Conservation (phyloP, 2,888 invertebrate species). For the Heliconius ismenius region DNA sequence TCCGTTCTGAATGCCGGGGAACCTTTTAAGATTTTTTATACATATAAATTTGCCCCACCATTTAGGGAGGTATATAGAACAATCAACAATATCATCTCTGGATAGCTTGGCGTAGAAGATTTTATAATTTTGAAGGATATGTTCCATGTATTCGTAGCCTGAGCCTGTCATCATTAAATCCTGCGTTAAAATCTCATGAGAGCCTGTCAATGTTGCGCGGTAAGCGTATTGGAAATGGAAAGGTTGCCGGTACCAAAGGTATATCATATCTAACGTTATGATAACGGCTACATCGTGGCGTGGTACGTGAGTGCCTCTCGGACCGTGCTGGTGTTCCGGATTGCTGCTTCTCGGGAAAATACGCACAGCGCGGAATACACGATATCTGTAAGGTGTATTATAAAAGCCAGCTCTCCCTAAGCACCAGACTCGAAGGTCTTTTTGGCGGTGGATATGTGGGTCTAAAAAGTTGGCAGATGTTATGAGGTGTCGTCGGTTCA, state of each 20-base stretch:
- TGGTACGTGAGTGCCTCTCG: conserved; percentile 55
- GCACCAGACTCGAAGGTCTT: conserved; percentile 59
- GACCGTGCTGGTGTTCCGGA: conserved; percentile 64
- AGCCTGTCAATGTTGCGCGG: conserved; percentile 37
- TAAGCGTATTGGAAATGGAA: conserved; percentile 48
- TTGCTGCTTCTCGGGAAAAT: conserved; percentile 56
- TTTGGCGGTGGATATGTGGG: conserved; percentile 50
- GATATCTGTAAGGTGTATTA: conserved; percentile 57
- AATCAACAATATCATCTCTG: conserved; percentile 48
- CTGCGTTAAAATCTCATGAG: neutral
- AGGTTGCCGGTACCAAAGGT: conserved; percentile 44
- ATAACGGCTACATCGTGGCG: conserved; percentile 58
- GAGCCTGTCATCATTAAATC: conserved; percentile 53
- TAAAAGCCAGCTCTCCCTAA: conserved; percentile 52
- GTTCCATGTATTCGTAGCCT: conserved; percentile 53
- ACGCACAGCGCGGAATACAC: conserved; percentile 56
- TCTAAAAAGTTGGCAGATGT: conserved; percentile 57
- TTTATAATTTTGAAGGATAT: conserved; percentile 59
- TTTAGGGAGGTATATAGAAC: conserved; percentile 59
- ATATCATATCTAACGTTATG: conserved; percentile 55
- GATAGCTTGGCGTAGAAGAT: conserved; percentile 47
- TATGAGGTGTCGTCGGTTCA: conserved; percentile 56
- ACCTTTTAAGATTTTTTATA: conserved; percentile 47
- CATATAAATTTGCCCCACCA: conserved; percentile 69
- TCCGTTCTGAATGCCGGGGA: conserved; percentile 58